Conservation (phyloP, 2,797 vertebrate species). For the Hippopotamyrus pictus region DNA sequence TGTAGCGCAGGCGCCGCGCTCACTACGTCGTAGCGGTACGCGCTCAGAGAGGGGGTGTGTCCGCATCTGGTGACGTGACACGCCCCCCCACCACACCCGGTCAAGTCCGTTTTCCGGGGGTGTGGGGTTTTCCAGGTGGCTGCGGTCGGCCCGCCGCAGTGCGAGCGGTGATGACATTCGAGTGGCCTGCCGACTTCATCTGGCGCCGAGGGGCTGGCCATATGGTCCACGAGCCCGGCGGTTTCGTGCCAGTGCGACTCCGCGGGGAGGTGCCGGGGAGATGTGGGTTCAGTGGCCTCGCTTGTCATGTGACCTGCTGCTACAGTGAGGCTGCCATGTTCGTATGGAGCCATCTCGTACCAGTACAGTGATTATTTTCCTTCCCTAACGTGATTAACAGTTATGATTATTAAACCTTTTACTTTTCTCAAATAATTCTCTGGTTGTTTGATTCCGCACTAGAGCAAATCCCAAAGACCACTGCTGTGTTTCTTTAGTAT, state of each 20-base stretch:
- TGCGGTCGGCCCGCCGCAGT: neutral
- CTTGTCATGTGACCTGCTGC: conserved; percentile 1
- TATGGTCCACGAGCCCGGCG: neutral
- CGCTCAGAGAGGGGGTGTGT: neutral
- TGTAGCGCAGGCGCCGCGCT: neutral
- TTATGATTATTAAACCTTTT: neutral
- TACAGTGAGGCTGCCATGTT: neutral
- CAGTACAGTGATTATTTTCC: neutral
- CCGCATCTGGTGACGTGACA: neutral
- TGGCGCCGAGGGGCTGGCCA: neutral
- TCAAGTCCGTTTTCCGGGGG: neutral
- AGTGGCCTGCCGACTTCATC: neutral
- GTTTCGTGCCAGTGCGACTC: neutral
- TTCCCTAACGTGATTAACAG: neutral
- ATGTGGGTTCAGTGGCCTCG: neutral
- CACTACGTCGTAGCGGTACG: neutral
- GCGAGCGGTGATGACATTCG: neutral
- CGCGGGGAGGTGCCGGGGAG: neutral
- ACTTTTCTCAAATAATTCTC: neutral
- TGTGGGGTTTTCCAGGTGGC: conserved; percentile 6
- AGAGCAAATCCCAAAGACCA: too few relatives aligned
- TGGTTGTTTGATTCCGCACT: too few relatives aligned
- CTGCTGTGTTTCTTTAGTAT: neutral
- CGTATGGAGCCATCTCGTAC: neutral
- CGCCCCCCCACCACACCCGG: neutral